Evolutionary conservation across 1,140 invertebrate genomes (phyloP), one percentile per base, ranked within the genome.

Genomic region (Vanessa atalanta): DNA sequence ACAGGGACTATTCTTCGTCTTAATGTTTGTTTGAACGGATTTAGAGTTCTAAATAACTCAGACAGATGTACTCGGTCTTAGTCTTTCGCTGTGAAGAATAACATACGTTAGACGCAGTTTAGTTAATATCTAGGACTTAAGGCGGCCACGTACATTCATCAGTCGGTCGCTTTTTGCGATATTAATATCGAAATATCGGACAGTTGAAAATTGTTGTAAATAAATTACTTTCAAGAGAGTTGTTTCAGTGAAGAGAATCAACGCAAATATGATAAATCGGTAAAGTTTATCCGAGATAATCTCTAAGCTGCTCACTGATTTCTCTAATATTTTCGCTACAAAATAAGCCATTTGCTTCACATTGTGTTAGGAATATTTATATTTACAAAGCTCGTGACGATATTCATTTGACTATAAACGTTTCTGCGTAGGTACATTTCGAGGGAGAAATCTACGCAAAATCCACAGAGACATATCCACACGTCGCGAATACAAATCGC

Each of bases 31-130:
- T 47, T 66, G 14, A 61, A 66, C 64, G 67, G 66, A 68, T 64
- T 61, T 68, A 63, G 48, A 47, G 15, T 47, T 16, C 47, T 73
- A 69, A 65, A 73, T 73, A 64, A 73, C 60, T 37, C 15, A 37
- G 60, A 73, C 66, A 69, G n/a, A 64, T 55, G 66, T 55, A 66
- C 64, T 73, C 65, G 13, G 66, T 73, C 66, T 69, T 48, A 68
- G 60, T 68, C 57, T n/a, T 12, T 12, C 43, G 48, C 68, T 48
- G 64, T 69, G 26, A 68, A 69, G 65, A 50, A 60, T 31, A 53
- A 48, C 72, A 65, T 53, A 64, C 20, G 63, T 63, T 65, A 68
- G 16, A n/a, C 15, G 47, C 16, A 74, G 15, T 53, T 48, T 31
- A 65, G 26, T 61, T 15, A n/a, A 70, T 51, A 37, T 51, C 66